Percentiles rank a stretch among this genome's conserved stretches.
Evolutionary conservation across 2,888 invertebrate species (phyloP).

Genomic region (Empis stercorea): DNA sequence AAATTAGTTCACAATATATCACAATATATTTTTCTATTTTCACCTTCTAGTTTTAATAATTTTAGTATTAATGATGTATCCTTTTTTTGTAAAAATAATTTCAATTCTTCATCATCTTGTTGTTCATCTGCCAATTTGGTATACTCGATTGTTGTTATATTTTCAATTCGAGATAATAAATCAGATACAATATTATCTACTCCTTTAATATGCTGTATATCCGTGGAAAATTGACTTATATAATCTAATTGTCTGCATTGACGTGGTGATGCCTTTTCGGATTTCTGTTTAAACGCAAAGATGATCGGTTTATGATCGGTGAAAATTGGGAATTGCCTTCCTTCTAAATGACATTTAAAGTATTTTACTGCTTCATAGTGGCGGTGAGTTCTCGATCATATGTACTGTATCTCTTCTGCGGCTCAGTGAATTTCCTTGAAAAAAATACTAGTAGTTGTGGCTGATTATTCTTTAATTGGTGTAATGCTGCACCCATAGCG

Average conservation of each 20-base stretch:
- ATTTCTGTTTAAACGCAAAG: slow-evolving; percentile 18
- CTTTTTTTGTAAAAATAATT: no score
- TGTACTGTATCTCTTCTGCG: slow-evolving; percentile 22
- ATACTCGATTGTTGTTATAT: no score
- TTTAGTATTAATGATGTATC: no score
- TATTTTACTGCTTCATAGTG: slow-evolving; percentile 25
- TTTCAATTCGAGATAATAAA: no score
- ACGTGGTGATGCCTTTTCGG: slow-evolving; percentile 21
- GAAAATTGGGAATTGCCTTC: slow-evolving; percentile 18
- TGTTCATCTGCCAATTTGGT: no score
- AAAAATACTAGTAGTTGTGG: slow-evolving; percentile 26
- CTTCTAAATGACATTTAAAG: slow-evolving; percentile 28
- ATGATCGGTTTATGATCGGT: slow-evolving; percentile 26
- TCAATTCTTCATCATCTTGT: no score
- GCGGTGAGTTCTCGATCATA: slow-evolving; percentile 30
- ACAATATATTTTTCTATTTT: no score
- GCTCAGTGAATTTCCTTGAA: slow-evolving; percentile 21
- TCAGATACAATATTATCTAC: no score
- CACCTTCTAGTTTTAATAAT: no score
- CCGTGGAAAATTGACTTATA: slow-evolving; percentile 9
- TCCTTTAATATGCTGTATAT: background rate
- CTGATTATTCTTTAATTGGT: slow-evolving; percentile 18
- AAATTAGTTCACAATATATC: no score
- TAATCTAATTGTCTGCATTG: slow-evolving; percentile 24
- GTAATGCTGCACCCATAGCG: slow-evolving; percentile 27